Evolutionary conservation across 2,113 vertebrate genomes (phyloP), one percentile per base, ranked within the genome.

Genomic region (Gobius niger): DNA sequence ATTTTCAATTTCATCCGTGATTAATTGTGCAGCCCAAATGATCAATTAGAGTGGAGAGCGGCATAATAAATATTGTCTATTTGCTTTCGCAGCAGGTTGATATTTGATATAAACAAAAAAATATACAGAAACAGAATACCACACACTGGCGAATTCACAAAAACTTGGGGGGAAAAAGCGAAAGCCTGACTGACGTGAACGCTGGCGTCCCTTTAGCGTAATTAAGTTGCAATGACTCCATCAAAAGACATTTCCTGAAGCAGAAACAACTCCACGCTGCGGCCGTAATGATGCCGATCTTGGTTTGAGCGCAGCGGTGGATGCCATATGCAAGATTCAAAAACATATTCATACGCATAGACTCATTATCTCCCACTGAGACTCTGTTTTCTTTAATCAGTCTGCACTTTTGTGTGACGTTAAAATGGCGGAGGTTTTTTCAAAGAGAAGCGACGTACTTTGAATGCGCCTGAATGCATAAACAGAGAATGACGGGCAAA

Each of bases 221-320:
- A 80, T 76, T 65, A 67, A 70, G 67, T 82, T 61, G 63, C 51
- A 59, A 72, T 42, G 13, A 47, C 63, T 56, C 65, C 65, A 70
- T 54, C 70, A 61, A 50, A 10, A 53, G 19, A 65, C 9, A 72
- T 53, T 52, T 81, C 59, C 67, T 9, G 8, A 41, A 53, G 42
- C 12, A 44, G 18, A 64, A 77, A 62, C 63, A 50, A 42, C 52
- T 67, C 16, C 68, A 14, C 46, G 42, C 57, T 41, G 65, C 44
- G 53, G 57, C 34, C 57, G 57, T 47, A 62, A 50, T 62, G 66
- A 77, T 24, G 68, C 68, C 69, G 71, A 62, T 53, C 49, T 7
- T 42, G 44, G 72, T 61, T 40, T 19, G 64, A 75, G 52, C 63
- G 57, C 57, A 60, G 57, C 57, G 56, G 24, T 60, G 56, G 64